Base-by-base conservation (phyloP, 23 tunicate species). In the Trididemnum clinides region DNA sequence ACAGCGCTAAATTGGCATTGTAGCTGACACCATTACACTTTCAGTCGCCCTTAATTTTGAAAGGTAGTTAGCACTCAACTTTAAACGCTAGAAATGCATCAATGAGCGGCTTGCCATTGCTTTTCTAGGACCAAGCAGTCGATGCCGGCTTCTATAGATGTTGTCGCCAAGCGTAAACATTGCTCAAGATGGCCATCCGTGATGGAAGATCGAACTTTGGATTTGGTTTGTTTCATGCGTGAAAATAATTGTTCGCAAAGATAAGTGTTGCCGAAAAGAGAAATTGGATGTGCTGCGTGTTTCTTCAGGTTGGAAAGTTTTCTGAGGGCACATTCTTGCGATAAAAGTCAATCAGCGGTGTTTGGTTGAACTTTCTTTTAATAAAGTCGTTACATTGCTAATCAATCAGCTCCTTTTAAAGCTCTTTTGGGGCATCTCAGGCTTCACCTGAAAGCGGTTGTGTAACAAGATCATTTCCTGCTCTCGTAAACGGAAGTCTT, bases 371-470 rank as follows among this genome's bases (percentile, higher is more conserved):
- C 54, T 44, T 44, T 44, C 15, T 44, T 44, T 44, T 44, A 44
- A 44, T 44, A 15, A 62, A 62, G n/a, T 62, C 25, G 70, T 21
- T 22, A 22, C 27, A 20, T 62, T 62, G 23, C n/a, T 62, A 62
- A 62, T 62, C 70, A 62, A 62, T 62, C 70, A 62, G 70, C 70
- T 62, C 70, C 70, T 10, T 20, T 62, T 62, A 22, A 62, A 12
- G 70, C 70, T 62, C 70, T 62, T 20, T 62, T 23, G 23, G 70
- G 25, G 70, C 25, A 62, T 62, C 27, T 62, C n/a, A 18, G 27
- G 27, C 27, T 62, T 62, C 25, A 62, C 5, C 70, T 10, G 70
- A 62, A 22, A 62, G n/a, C 27, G 23, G 70, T 23, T 22, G 70
- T 23, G 70, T 62, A 10, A 21, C 21, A 62, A 62, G 26, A 22